Base-by-base conservation (phyloP, 2,113 vertebrate species). In the Ptilorrhoa leucosticta region DNA sequence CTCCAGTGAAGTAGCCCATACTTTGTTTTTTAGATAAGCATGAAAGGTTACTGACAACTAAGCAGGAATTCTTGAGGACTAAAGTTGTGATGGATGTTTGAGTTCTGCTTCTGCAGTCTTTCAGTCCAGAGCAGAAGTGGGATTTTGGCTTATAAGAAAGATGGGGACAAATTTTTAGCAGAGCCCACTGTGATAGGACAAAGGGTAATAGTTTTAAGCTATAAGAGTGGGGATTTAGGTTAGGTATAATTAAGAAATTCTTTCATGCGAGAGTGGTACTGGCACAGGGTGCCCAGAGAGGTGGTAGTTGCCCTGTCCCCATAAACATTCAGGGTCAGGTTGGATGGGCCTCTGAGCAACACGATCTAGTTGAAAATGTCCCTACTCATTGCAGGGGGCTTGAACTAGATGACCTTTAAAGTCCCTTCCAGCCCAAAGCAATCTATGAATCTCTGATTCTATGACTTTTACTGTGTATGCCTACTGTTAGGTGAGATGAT, bases 181-280 rank as follows among this genome's bases (percentile, higher is more conserved):
- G 39, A 15, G 3, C 7, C 15, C 28, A 39, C 35, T 76, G 16
- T 31, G 11, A 54, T 40, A 22, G 13, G 24, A 58, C 11, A 71
- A 48, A 45, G 7, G 5, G 6, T n/a, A 53, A 44, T 48, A 6
- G 1, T 28, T 71, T 81, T 66, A 44, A 44, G n/a, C 7, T 24
- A 23, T 39, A 37, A 47, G 2, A 51, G 11, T 17, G 11, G 4
- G 16, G 13, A 50, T 65, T 51, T 30, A 48, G 7, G 16, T 3
- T 30, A 44, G 8, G 13, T 58, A 10, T 16, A 39, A 50, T 22
- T 13, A 78, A 72, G 24, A 82, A 50, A 56, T 50, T 61, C 3
- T 66, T 82, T 35, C 13, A 19, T 21, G 1, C 1, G 1, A 14
- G 6, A 1, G 3, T 56, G 40, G 17, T 31, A 12, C 12, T 17